Evolutionary conservation across 2,888 invertebrate species (phyloP).

Genomic region (Minunthozetes semirufus): DNA sequence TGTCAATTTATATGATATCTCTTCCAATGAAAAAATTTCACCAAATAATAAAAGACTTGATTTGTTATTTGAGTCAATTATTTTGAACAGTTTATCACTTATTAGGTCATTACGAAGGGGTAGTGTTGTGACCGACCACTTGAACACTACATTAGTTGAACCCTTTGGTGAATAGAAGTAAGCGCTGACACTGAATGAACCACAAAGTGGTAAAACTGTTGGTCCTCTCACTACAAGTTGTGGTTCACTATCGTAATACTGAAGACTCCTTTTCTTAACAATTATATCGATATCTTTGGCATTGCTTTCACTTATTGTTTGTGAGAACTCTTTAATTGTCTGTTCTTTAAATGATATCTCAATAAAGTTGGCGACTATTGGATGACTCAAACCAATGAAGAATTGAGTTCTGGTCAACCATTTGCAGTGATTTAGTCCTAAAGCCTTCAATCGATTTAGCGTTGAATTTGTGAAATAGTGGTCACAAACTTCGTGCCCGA

Average conservation of each 20-base stretch:
- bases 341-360: background rate
- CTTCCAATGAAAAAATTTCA: background rate
- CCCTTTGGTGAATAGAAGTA: background rate
- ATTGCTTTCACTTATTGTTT: background rate
- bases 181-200: background rate
- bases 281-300: background rate
- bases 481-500: background rate
- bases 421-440: background rate
- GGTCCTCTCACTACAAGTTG: background rate
- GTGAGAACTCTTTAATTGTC: background rate
- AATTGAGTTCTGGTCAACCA: background rate
- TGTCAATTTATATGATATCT: background rate
- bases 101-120: background rate
- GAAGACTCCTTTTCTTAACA: background rate
- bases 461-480: background rate
- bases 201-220: background rate
- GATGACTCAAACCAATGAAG: background rate
- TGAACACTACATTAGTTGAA: background rate
- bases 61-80: background rate
- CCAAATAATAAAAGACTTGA: background rate
- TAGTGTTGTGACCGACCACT: constrained; percentile 4
- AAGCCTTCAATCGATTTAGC: background rate
- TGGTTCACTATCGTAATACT: background rate
- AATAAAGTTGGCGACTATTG: background rate
- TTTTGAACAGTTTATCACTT: background rate